Base-by-base conservation (phyloP, 2,797 vertebrate species). In the Leptodactylus fallax region DNA sequence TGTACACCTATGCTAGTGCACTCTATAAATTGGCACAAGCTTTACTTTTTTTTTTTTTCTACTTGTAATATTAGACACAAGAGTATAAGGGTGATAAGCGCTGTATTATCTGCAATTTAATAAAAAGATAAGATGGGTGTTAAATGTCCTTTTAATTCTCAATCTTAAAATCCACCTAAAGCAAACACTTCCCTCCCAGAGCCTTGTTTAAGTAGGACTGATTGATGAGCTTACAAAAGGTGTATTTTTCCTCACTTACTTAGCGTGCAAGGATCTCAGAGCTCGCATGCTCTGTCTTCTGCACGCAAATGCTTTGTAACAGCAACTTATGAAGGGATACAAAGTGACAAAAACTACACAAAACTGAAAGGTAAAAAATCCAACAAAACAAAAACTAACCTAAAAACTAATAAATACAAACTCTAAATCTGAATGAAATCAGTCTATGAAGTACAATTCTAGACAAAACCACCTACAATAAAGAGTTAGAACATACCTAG, bases 401-500 rank as follows among this genome's bases (percentile, higher is more conserved):
- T 17, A 14, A 36, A 58, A 11, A 79, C 2, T 16, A 81, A 61
- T 5, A 61, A 19, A 25, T 55, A 6, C 13, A 7, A 78, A 14
- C 8, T 25, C 3, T n/a, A n/a, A n/a, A n/a, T n/a, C n/a, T n/a
- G n/a, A 51, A 51, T 79, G 1, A 60, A 79, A 11, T 25, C 51
- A 9, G 23, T 45, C 16, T 12, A 14, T 3, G 14, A 19, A 58
- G 17, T 10, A 60, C 17, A 79, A 27, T 3, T 56, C 53, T 25
- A 78, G 11, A 56, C 1, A 7, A 23, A 13, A 74, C 1, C 45
- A 36, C 36, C 36, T 36, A 36, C 36, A 36, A n/a, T n/a, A n/a
- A 36, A 36, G 36, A 36, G 14, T 5, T 9, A 7, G 9, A 88
- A 91, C 89, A 91, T 92, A 94, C 92, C 93, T 85, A 79, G 71